phyloP scores from a whole-genome alignment of 1,140 invertebrate species.

The Drosophila lacertosa region DNA sequence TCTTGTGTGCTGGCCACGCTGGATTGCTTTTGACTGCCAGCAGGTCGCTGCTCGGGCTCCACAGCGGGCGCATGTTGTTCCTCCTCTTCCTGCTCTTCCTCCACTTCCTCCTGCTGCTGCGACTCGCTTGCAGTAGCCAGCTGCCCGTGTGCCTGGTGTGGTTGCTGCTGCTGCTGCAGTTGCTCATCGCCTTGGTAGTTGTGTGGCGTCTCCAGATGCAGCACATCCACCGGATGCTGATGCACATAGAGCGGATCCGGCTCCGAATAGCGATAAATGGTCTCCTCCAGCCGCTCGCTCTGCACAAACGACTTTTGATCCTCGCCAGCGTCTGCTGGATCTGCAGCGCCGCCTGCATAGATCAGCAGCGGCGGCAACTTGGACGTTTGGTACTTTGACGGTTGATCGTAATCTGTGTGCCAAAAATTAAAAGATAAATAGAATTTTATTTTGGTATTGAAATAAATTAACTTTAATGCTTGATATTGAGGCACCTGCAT shows the following conservation, averaged over 20 bases:
- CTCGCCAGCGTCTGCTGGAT: slow-evolving; percentile 24
- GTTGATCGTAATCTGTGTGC: slow-evolving; percentile 25
- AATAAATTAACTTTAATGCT: too few relatives aligned
- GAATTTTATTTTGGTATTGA: too few relatives aligned
- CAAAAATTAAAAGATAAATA: neutral
- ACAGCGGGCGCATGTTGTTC: slow-evolving; percentile 2
- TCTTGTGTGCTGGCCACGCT: slow-evolving; percentile 36
- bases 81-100: neutral
- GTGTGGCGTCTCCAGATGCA: slow-evolving; percentile 46
- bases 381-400: slow-evolving; percentile 40
- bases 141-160: neutral
- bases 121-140: too few relatives aligned
- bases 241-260: slow-evolving; percentile 83
- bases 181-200: slow-evolving; percentile 7
- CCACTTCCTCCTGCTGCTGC: neutral
- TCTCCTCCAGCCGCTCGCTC: slow-evolving; percentile 72
- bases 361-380: slow-evolving; percentile 69
- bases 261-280: slow-evolving; percentile 78
- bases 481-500: slow-evolving; percentile 16
- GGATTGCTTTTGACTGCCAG: slow-evolving; percentile 48
- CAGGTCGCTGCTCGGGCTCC: slow-evolving; percentile 18
- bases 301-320: slow-evolving; percentile 69
- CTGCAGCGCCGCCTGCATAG: slow-evolving; percentile 47
- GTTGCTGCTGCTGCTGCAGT: neutral
- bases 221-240: slow-evolving; percentile 55